These are phyloP conservation scores for Eriosoma lanigerum DNA, from an alignment of 1,140 invertebrate genomes.

Conservation along the genomic window DNA sequence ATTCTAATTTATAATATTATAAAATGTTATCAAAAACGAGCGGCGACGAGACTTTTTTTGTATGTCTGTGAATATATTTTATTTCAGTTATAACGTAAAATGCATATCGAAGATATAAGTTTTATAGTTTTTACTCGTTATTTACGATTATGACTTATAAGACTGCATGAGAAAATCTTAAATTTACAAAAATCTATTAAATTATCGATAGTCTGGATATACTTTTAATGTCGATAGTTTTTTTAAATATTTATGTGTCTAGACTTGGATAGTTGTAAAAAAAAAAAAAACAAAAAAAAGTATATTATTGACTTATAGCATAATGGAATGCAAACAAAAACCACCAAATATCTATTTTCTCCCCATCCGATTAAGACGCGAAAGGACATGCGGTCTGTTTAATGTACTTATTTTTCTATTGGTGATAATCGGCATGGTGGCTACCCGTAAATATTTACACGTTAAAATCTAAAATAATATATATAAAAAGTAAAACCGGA, in stretches of 20 bases:
- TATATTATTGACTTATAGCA: not conserved
- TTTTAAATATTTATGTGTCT: not conserved
- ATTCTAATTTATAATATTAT: no score
- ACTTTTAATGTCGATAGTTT: not conserved
- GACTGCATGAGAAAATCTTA: no score
- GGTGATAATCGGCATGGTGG: not conserved
- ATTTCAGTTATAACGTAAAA: no score
- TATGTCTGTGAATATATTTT: no score
- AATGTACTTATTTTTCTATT: conserved; percentile 31
- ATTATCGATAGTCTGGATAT: not conserved
- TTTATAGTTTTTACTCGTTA: no score
- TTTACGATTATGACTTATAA: no score
- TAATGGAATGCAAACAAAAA: conserved; percentile 27
- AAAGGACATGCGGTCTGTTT: conserved; percentile 20
- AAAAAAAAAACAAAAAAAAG: not conserved
- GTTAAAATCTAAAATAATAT: not conserved
- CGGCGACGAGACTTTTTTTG: no score
- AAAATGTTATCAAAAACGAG: no score
- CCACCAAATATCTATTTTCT: not conserved
- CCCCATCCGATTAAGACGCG: not conserved
- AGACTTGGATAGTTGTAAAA: not conserved
- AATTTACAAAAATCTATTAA: no score
- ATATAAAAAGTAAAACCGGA: conserved; percentile 21
- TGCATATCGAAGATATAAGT: no score
- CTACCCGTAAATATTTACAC: conserved; percentile 37